Base-by-base conservation (phyloP, 2,888 invertebrate species). In the Cephus rjabovi region DNA sequence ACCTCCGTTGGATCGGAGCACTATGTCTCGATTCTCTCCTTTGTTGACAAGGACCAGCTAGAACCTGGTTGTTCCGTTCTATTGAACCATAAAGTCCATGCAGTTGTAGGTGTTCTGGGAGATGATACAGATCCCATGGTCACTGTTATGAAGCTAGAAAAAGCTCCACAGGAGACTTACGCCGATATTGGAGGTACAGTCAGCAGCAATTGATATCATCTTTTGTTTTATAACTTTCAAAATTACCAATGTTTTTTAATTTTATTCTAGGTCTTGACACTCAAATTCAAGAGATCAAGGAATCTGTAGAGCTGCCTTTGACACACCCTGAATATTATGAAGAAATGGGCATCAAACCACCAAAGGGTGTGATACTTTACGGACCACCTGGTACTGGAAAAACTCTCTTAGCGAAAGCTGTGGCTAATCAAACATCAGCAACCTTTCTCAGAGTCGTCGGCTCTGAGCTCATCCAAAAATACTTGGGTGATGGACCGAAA, bases 61-160 rank as follows among this genome's bases (percentile, higher is more conserved):
- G 99, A 99, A 92, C 99, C 99, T 34, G 99, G 99, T 9, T 99
- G 99, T 92, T 98, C 99, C 1, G 99, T 99, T 3, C 93, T 99
- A 11, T 93, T 99, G 11, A 99, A 99, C 92, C 99, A 99, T 92
- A 99, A 99, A 94, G 99, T 99, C 1, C 99, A 99, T 93, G 98
- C 99, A 74, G 99, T 99, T n/a, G 99, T 99, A 40, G 99, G 99
- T 77, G 98, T 99, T 0, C 92, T 99, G n/a, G 96, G 98, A 34
- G 99, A 99, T 92, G 99, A 99, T 90, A 99, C 99, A 15, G 99
- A 99, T 92, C 99, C 99, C 6, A 99, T 99, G 99, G 99, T 99
- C 3, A 99, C 99, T 15, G 99, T 99, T 1, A 99, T 99, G 99
- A 99, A 99, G 92, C 93, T 99, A 74, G 99, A 99, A 91, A 99